phyloP scores from a whole-genome alignment of 2,888 invertebrate genomes.

The Galeopsomyia nigrocyanea region DNA sequence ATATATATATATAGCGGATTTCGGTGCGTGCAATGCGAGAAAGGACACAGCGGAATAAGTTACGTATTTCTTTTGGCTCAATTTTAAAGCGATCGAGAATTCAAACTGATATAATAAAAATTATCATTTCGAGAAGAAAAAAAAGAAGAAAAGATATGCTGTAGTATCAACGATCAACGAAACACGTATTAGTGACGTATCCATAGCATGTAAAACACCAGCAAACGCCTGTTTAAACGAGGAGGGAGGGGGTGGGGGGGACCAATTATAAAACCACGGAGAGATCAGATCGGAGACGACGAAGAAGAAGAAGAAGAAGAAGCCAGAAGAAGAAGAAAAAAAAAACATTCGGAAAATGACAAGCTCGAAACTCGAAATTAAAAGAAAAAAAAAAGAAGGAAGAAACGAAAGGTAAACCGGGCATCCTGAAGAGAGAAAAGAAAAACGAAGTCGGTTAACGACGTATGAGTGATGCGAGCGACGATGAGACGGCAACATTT shows the following conservation, averaged over 20 bases:
- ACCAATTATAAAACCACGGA: constrained; percentile 14
- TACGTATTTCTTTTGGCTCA: too few species aligned
- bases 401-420: not conserved
- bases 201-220: too few species aligned
- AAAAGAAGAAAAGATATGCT: too few species aligned
- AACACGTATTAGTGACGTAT: too few species aligned
- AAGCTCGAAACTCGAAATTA: not conserved
- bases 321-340: not conserved
- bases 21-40: too few species aligned
- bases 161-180: too few species aligned
- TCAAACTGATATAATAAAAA: too few species aligned
- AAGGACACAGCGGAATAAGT: too few species aligned
- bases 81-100: too few species aligned
- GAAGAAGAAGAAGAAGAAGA: not conserved
- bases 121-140: too few species aligned
- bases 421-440: not conserved
- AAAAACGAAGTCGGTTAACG: constrained; percentile 43
- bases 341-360: not conserved
- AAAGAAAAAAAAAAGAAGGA: constrained; percentile 14
- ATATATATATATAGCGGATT: too few species aligned
- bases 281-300: too few species aligned
- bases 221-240: constrained; percentile 23
- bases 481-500: constrained; percentile 47
- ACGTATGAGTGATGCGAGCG: constrained; percentile 53
- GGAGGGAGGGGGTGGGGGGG: constrained; percentile 43